phyloP scores from a whole-genome alignment of 2,888 invertebrate species.

The Scaptomyza caliginosa region DNA sequence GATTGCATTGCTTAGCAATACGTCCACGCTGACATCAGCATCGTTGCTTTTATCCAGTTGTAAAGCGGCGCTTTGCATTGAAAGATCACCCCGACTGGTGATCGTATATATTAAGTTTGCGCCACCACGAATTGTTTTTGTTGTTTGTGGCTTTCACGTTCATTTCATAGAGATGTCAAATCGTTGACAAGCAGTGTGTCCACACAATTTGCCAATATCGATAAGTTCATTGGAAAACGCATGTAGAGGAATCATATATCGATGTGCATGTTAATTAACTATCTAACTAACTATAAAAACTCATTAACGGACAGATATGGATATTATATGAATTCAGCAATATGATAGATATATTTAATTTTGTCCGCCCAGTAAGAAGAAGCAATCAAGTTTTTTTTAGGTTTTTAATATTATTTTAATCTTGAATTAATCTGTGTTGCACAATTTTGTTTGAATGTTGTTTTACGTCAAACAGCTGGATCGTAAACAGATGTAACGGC shows the following conservation, averaged over 20 bases:
- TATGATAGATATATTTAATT: too few species aligned
- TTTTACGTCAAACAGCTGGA: too few species aligned
- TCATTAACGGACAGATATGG: too few species aligned
- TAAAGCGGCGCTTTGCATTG: slow-evolving; percentile 55
- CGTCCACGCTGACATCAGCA: slow-evolving; percentile 43
- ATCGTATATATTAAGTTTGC: slow-evolving; percentile 38
- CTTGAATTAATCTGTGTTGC: too few species aligned
- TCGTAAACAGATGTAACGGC: background rate
- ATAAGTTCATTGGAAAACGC: background rate
- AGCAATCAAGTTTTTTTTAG: too few species aligned
- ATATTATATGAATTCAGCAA: too few species aligned
- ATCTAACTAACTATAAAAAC: too few species aligned
- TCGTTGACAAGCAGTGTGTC: slow-evolving; percentile 41
- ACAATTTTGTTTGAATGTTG: too few species aligned
- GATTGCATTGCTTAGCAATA: slow-evolving; percentile 10
- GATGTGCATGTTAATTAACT: background rate
- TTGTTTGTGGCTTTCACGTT: slow-evolving; percentile 48
- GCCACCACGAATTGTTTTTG: slow-evolving; percentile 44
- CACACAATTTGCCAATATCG: slow-evolving; percentile 8
- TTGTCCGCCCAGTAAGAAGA: too few species aligned
- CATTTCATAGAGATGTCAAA: slow-evolving; percentile 40
- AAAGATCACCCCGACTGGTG: slow-evolving; percentile 32
- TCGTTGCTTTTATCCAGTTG: slow-evolving; percentile 39
- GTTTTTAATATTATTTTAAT: too few species aligned
- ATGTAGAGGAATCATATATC: background rate